phyloP scores from a whole-genome alignment of 2,113 vertebrate species.

The Scortum barcoo region DNA sequence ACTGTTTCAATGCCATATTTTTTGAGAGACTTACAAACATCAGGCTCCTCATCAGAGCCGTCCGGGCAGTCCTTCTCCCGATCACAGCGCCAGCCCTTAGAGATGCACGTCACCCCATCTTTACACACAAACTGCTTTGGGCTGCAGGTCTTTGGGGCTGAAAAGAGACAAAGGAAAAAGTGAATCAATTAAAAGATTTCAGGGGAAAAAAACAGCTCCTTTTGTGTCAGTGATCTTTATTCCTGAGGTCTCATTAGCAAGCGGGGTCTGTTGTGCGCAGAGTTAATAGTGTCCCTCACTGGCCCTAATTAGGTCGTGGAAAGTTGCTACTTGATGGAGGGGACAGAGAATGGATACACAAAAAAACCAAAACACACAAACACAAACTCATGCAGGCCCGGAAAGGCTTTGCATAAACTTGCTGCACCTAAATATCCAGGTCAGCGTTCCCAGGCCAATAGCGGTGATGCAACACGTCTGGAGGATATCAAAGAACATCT shows the following conservation, averaged over 20 bases:
- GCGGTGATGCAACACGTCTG: constrained; percentile 71
- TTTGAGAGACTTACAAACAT: constrained; percentile 91
- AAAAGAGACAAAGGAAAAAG: constrained; percentile 56
- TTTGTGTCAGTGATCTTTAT: constrained; percentile 60
- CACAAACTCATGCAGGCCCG: constrained; percentile 15
- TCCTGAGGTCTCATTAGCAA: constrained; percentile 71
- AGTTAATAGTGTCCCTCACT: constrained; percentile 63
- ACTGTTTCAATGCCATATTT: not conserved
- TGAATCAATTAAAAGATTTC: constrained; percentile 37
- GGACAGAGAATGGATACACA: constrained; percentile 30
- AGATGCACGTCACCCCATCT: constrained; percentile 97
- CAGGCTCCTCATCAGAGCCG: constrained; percentile 94
- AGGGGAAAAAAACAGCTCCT: constrained; percentile 11
- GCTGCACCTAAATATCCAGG: constrained; percentile 73
- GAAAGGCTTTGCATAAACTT: constrained; percentile 52
- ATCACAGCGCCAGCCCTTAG: constrained; percentile 98
- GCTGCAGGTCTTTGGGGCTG: constrained; percentile 96
- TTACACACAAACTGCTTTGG: constrained; percentile 98
- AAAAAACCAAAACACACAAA: constrained; percentile 39
- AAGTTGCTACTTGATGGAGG: constrained; percentile 40
- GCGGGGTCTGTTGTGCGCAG: constrained; percentile 44
- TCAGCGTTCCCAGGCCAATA: constrained; percentile 69
- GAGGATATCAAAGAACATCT: constrained; percentile 75
- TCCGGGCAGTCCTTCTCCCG: constrained; percentile 98
- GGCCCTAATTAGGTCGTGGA: constrained; percentile 62